Conservation (phyloP, 1,140 invertebrate genomes). For the Mylabris phalerata region DNA sequence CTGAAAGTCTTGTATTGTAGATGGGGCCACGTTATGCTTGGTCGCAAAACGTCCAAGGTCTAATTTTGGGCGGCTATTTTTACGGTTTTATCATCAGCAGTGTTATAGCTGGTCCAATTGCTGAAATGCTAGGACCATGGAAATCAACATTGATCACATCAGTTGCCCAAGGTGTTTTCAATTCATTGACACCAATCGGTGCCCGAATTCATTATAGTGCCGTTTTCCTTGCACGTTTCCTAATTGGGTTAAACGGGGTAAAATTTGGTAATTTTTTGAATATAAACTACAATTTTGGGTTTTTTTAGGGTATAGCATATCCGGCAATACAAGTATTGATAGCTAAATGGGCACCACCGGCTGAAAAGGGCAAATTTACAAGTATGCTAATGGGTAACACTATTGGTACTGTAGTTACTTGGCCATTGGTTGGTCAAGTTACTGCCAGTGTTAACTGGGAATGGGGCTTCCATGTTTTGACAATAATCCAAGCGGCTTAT, state of each 20-base stretch:
- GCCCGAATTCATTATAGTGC: background rate
- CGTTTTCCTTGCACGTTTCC: background rate
- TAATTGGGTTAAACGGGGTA: background rate
- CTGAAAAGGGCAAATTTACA: slow-evolving; percentile 66
- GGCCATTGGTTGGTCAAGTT: slow-evolving; percentile 59
- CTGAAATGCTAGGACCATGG: slow-evolving; percentile 37
- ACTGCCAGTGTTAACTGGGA: slow-evolving; percentile 61
- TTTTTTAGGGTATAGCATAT: slow-evolving; percentile 57
- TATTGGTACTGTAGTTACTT: slow-evolving; percentile 71
- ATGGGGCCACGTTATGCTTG: slow-evolving; percentile 43
- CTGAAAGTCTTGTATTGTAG: background rate
- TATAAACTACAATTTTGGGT: background rate
- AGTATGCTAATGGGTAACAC: slow-evolving; percentile 65
- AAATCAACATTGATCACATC: background rate
- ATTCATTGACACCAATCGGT: background rate
- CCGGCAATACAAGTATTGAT: slow-evolving; percentile 65
- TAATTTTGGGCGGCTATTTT: slow-evolving; percentile 58
- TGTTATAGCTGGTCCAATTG: slow-evolving; percentile 18
- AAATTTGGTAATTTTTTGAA: background rate
- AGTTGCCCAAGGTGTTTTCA: background rate
- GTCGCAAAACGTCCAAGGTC: slow-evolving; percentile 51
- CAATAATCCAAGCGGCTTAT: slow-evolving; percentile 56
- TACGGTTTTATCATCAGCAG: slow-evolving; percentile 45
- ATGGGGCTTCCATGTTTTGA: slow-evolving; percentile 65
- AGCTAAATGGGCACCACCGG: slow-evolving; percentile 63